Conservation (phyloP, 2,797 vertebrate genomes). For the Ambastaia sidthimunki region DNA sequence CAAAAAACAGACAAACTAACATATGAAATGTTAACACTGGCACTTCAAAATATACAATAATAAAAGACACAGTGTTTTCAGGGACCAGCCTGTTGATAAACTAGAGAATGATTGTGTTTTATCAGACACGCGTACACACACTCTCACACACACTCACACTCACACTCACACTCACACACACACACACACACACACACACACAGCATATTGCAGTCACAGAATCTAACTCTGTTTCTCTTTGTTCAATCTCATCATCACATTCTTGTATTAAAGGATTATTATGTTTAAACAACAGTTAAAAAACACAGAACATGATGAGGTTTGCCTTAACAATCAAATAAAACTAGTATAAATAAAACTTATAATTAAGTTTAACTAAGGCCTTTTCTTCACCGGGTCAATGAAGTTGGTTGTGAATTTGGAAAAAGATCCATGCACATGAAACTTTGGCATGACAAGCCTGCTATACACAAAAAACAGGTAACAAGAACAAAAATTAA, state of each 20-base stretch:
- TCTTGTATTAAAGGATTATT: neutral
- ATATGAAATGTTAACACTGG: constrained; percentile 16
- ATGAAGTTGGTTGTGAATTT: neutral
- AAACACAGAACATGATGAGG: neutral
- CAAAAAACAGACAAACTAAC: neutral
- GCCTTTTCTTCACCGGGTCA: neutral
- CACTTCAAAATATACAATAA: constrained; percentile 1
- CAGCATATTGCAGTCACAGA: neutral
- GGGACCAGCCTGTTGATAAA: constrained; percentile 52
- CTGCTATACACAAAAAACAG: neutral
- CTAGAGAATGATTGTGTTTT: neutral
- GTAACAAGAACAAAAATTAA: neutral
- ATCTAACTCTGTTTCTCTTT: neutral
- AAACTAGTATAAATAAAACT: neutral
- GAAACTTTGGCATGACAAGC: constrained; percentile 7
- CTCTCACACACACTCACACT: neutral
- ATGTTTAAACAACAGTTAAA: neutral
- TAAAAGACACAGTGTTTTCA: constrained; percentile 15
- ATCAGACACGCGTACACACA: neutral
- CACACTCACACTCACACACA: neutral
- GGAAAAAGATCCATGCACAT: neutral
- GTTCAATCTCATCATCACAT: constrained; percentile 4
- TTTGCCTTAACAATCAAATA: neutral
- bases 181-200: neutral
- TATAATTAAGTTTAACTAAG: neutral